phyloP scores from a whole-genome alignment of 2,888 invertebrate species.

The Drosophila mulleri region DNA sequence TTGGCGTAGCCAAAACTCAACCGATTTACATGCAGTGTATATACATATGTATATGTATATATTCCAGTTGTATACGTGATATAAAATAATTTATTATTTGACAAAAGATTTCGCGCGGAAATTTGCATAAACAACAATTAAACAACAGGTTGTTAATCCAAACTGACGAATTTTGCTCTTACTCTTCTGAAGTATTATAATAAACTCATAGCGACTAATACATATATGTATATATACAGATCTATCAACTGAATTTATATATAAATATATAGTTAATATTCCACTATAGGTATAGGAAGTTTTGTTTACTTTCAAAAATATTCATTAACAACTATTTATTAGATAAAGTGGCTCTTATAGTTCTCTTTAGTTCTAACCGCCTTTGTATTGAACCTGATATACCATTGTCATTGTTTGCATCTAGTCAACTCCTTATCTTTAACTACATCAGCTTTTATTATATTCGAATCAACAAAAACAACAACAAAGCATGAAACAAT shows the following conservation, averaged over 20 bases:
- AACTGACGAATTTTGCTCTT: constrained; percentile 14
- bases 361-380: no score
- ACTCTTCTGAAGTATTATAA: background rate
- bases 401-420: background rate
- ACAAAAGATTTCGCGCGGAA: constrained; percentile 16
- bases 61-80: background rate
- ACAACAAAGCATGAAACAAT: constrained; percentile 1
- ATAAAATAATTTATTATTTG: constrained; percentile 17
- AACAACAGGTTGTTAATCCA: constrained; percentile 19
- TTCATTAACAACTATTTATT: no score
- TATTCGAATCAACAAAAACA: background rate
- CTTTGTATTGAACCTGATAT: no score
- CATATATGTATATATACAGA: background rate
- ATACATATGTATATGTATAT: background rate
- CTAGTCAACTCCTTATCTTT: background rate
- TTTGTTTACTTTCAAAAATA: no score
- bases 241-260: background rate
- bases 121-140: constrained; percentile 44
- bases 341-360: no score
- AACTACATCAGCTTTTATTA: background rate
- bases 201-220: background rate
- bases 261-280: no score
- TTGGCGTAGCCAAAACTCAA: constrained; percentile 15
- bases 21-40: constrained; percentile 4
- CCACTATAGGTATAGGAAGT: no score